Conservation (phyloP, 2,113 vertebrate genomes). For the Bettongia penicillata region DNA sequence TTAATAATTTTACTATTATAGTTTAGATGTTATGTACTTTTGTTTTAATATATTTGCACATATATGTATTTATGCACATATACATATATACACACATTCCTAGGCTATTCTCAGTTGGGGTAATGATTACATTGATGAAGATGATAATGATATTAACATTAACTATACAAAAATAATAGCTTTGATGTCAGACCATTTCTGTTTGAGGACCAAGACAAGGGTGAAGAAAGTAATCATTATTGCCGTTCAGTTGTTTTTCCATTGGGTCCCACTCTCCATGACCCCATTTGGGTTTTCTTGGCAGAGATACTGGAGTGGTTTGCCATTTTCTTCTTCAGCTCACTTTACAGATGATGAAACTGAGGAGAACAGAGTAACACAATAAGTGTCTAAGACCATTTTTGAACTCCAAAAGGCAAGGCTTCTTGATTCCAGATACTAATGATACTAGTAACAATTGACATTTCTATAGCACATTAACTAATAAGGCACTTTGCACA, state of each 20-base stretch:
- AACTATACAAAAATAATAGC: background rate
- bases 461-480: background rate
- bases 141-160: background rate
- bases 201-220: background rate
- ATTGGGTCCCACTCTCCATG: background rate
- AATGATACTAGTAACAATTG: background rate
- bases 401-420: background rate
- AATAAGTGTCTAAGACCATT: background rate
- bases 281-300: background rate
- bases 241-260: background rate
- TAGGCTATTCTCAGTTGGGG: background rate
- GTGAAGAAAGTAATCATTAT: background rate
- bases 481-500: background rate
- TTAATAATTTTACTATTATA: background rate
- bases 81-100: background rate
- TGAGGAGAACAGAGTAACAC: background rate
- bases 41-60: background rate
- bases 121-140: background rate
- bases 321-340: background rate
- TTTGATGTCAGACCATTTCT: background rate
- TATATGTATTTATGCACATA: background rate
- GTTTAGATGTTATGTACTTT: background rate
- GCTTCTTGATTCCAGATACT: background rate
- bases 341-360: background rate
- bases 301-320: background rate